These are phyloP conservation scores for Takifugu rubripes DNA, from an alignment of 2,797 vertebrate genomes.

Conservation along the genomic window DNA sequence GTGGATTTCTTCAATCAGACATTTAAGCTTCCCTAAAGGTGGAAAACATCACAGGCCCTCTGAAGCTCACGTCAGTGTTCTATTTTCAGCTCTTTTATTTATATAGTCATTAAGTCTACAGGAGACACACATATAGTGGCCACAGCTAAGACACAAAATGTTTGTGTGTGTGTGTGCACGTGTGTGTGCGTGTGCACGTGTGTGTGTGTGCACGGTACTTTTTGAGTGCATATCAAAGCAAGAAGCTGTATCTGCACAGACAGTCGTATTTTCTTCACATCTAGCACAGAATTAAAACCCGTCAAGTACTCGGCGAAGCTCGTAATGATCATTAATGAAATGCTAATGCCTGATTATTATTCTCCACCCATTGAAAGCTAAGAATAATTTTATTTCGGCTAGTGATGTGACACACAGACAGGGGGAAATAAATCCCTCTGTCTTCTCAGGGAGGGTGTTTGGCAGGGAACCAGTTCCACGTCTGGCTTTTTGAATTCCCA, in stretches of 20 bases:
- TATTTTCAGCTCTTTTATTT: constrained; percentile 52
- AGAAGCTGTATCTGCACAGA: not conserved
- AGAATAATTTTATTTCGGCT: constrained; percentile 75
- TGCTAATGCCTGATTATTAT: constrained; percentile 75
- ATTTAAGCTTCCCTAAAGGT: constrained; percentile 30
- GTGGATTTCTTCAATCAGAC: constrained; percentile 8
- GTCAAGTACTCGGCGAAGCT: constrained; percentile 69
- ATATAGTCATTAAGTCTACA: constrained; percentile 58
- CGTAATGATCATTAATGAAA: constrained; percentile 69
- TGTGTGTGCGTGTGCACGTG: not conserved
- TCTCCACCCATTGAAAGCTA: constrained; percentile 66
- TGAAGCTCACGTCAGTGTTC: constrained; percentile 47
- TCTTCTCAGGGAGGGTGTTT: constrained; percentile 72
- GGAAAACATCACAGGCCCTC: constrained; percentile 46
- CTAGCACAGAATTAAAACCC: constrained; percentile 64
- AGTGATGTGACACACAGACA: constrained; percentile 77
- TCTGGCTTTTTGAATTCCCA: constrained; percentile 73
- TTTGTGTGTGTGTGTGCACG: constrained; percentile 4
- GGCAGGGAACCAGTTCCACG: constrained; percentile 77
- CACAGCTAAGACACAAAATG: constrained; percentile 29
- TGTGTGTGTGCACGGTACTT: not conserved
- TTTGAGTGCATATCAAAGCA: not conserved
- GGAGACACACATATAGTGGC: constrained; percentile 42
- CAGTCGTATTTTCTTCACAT: constrained; percentile 20
- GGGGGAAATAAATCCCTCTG: constrained; percentile 79